Evolutionary conservation across 2,797 vertebrate species (phyloP).

Genomic region (Artibeus lituratus): DNA sequence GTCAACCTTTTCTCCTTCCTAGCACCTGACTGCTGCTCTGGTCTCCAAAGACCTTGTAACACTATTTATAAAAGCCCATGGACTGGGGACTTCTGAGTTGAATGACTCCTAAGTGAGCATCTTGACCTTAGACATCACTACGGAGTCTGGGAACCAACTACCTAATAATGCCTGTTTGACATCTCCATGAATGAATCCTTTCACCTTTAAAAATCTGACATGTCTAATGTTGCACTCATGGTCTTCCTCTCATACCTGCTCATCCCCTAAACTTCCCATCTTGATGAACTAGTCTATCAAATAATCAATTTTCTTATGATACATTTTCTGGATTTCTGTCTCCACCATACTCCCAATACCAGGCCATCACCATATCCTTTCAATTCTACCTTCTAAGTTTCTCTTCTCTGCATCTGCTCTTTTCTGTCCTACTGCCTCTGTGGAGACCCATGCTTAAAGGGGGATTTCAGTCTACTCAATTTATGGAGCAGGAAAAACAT

Average conservation of each 20-base stretch:
- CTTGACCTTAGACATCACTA: background rate
- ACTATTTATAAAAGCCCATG: background rate
- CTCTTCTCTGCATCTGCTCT: background rate
- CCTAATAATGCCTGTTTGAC: background rate
- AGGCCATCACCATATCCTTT: background rate
- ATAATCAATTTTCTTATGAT: background rate
- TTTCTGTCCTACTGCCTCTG: background rate
- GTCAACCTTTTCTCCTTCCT: background rate
- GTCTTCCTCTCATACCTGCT: background rate
- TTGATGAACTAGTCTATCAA: background rate
- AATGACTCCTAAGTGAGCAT: background rate
- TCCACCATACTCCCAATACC: background rate
- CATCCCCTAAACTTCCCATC: background rate
- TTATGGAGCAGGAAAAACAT: background rate
- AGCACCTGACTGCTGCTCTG: background rate
- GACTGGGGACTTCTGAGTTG: background rate
- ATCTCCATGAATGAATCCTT: background rate
- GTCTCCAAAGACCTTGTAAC: background rate
- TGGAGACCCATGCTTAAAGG: background rate
- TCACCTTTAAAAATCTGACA: background rate
- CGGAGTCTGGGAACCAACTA: background rate
- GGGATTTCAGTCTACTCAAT: background rate
- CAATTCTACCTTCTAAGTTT: background rate
- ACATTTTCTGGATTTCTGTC: background rate
- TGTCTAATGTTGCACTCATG: background rate